These are phyloP conservation scores for Drymonia ruficornis DNA, from an alignment of 2,888 invertebrate genomes.

Conservation along the genomic window DNA sequence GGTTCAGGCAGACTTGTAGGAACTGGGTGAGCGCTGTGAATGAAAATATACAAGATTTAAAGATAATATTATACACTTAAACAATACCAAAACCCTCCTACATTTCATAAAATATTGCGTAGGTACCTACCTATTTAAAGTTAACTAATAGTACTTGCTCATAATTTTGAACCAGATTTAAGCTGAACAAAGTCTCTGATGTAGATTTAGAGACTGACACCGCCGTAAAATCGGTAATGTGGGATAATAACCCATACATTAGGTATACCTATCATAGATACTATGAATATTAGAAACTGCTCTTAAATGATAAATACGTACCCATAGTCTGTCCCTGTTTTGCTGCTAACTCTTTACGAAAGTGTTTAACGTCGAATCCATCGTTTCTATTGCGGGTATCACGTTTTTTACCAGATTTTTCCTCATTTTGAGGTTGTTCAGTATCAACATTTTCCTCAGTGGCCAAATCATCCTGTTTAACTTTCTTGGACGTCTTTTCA, in stretches of 20 bases:
- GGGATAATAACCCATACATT: too few relatives aligned
- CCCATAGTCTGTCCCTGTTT: conserved; percentile 84
- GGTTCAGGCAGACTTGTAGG: conserved; percentile 82
- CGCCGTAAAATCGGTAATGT: too few relatives aligned
- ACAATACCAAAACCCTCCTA: too few relatives aligned
- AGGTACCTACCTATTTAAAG: too few relatives aligned
- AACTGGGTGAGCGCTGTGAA: conserved; percentile 86
- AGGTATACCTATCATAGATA: background rate
- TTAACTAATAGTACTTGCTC: too few relatives aligned
- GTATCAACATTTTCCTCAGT: conserved; percentile 31
- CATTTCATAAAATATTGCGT: too few relatives aligned
- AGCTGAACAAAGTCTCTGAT: background rate
- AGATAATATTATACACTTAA: too few relatives aligned
- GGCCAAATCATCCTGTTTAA: conserved; percentile 44
- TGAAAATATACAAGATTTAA: conserved; percentile 8
- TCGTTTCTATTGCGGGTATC: conserved; percentile 39
- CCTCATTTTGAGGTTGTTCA: conserved; percentile 59
- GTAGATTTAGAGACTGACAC: too few relatives aligned
- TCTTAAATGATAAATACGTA: conserved; percentile 47
- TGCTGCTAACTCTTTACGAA: conserved; percentile 82
- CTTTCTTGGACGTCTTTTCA: conserved; percentile 48
- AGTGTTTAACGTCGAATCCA: conserved; percentile 84
- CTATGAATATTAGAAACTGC: background rate
- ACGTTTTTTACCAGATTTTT: conserved; percentile 26
- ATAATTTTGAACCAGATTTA: background rate